phyloP scores from a whole-genome alignment of 2,888 invertebrate species.

The Patella depressa region DNA sequence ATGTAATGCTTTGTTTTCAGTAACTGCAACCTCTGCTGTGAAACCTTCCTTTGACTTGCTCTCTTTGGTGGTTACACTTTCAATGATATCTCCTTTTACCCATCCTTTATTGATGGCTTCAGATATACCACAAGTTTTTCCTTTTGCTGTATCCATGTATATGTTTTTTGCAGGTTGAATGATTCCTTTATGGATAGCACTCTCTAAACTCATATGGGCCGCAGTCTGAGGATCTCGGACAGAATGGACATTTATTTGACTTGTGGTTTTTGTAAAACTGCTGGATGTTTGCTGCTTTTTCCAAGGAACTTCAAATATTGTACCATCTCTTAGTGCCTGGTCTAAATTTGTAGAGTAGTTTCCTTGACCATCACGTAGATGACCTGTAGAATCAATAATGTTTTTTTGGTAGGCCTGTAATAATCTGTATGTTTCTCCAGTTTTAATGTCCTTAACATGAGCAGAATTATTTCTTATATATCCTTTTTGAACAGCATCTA shows the following conservation, averaged over 20 bases:
- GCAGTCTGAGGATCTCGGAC: slow-evolving; percentile 56
- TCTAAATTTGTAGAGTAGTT: slow-evolving; percentile 41
- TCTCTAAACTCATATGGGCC: slow-evolving; percentile 43
- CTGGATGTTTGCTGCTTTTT: slow-evolving; percentile 37
- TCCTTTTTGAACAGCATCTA: slow-evolving; percentile 79
- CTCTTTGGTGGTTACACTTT: slow-evolving; percentile 56
- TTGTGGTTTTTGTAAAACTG: slow-evolving; percentile 52
- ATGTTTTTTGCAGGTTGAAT: slow-evolving; percentile 76
- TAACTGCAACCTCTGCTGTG: slow-evolving; percentile 56
- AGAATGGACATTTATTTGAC: slow-evolving; percentile 53
- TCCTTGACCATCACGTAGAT: slow-evolving; percentile 39
- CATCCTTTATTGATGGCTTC: slow-evolving; percentile 86
- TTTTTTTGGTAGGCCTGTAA: slow-evolving; percentile 80
- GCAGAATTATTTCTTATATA: slow-evolving; percentile 55
- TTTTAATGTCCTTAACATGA: slow-evolving; percentile 40
- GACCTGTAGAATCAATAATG: slow-evolving; percentile 52
- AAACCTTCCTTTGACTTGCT: slow-evolving; percentile 52
- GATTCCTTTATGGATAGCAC: slow-evolving; percentile 56
- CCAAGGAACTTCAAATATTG: slow-evolving; percentile 47
- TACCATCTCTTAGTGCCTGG: slow-evolving; percentile 64
- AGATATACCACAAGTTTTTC: slow-evolving; percentile 83
- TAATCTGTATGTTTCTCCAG: slow-evolving; percentile 75
- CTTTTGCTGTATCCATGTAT: slow-evolving; percentile 86
- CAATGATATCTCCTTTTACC: slow-evolving; percentile 57
- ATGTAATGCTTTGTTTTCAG: slow-evolving; percentile 58